Evolutionary conservation across 2,888 invertebrate genomes (phyloP).

Genomic region (Volucella bombylans): DNA sequence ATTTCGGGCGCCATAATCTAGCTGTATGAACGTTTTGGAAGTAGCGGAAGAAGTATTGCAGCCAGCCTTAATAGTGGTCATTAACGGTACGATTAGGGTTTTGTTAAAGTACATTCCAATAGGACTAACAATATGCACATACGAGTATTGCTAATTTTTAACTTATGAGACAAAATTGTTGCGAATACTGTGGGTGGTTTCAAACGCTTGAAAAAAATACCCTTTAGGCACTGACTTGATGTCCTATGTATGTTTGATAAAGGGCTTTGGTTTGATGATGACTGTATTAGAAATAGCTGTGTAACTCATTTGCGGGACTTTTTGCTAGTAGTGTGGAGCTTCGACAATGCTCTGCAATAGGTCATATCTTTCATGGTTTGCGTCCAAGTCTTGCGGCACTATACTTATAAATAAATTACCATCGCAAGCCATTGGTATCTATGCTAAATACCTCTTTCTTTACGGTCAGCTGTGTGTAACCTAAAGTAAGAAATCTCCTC

Average conservation of each 20-base stretch:
- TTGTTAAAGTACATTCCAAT: constrained; percentile 82
- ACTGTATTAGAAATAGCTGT: constrained; percentile 57
- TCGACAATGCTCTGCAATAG: constrained; percentile 77
- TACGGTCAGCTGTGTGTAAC: too few relatives aligned
- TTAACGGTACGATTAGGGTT: constrained; percentile 80
- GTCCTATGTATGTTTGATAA: constrained; percentile 42
- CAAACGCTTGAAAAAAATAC: constrained; percentile 76
- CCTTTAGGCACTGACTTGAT: constrained; percentile 75
- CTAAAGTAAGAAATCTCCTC: too few relatives aligned
- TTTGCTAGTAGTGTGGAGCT: constrained; percentile 58
- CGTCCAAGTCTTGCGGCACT: too few relatives aligned
- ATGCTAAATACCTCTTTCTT: too few relatives aligned
- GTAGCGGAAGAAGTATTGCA: constrained; percentile 70
- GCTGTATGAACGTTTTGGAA: constrained; percentile 76
- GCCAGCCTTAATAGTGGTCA: constrained; percentile 77
- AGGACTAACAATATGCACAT: constrained; percentile 81
- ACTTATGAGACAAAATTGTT: constrained; percentile 67
- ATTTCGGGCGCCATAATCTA: constrained; percentile 78
- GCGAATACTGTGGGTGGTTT: constrained; percentile 62
- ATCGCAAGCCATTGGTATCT: too few relatives aligned
- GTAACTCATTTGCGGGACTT: constrained; percentile 71
- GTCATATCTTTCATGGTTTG: too few relatives aligned
- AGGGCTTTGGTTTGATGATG: constrained; percentile 62
- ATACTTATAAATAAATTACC: too few relatives aligned
- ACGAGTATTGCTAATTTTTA: constrained; percentile 75